Conservation (phyloP, 2,797 vertebrate genomes). For the Peromyscus nudipes region DNA sequence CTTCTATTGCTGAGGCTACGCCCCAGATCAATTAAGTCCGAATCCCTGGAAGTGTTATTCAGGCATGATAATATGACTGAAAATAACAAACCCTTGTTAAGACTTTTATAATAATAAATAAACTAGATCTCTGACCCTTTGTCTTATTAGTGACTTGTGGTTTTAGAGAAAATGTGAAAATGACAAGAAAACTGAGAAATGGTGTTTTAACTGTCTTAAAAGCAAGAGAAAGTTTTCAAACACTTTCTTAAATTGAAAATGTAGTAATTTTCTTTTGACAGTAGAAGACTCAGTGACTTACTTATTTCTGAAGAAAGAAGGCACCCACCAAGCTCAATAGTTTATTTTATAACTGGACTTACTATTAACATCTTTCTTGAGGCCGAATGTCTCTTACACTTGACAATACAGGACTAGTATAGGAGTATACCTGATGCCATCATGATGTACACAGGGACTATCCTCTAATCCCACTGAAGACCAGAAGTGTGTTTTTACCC, state of each 20-base stretch:
- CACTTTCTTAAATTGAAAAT: constrained; percentile 1
- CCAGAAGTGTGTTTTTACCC: neutral
- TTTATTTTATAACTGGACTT: neutral
- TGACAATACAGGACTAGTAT: neutral
- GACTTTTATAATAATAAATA: constrained; percentile 20
- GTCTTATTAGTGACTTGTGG: neutral
- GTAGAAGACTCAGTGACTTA: neutral
- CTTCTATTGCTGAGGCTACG: neutral
- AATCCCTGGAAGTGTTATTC: constrained; percentile 13
- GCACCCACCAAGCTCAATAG: neutral
- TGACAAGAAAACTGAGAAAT: neutral
- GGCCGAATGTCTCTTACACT: neutral
- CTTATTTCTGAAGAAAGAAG: neutral
- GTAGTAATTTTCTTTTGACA: constrained; percentile 32
- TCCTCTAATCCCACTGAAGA: too few species aligned
- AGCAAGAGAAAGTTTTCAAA: neutral
- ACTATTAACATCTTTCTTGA: neutral
- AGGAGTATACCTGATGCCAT: too few species aligned
- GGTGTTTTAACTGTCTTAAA: neutral
- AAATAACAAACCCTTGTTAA: neutral
- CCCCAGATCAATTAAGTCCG: neutral
- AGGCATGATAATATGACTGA: neutral
- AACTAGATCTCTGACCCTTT: neutral
- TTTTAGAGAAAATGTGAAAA: constrained; percentile 56
- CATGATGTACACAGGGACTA: neutral